Percentiles rank a stretch among this genome's conserved stretches.
These are phyloP conservation scores for Coptodon bakossiorum DNA, from an alignment of 2,113 vertebrate genomes.

Conservation along the genomic window DNA sequence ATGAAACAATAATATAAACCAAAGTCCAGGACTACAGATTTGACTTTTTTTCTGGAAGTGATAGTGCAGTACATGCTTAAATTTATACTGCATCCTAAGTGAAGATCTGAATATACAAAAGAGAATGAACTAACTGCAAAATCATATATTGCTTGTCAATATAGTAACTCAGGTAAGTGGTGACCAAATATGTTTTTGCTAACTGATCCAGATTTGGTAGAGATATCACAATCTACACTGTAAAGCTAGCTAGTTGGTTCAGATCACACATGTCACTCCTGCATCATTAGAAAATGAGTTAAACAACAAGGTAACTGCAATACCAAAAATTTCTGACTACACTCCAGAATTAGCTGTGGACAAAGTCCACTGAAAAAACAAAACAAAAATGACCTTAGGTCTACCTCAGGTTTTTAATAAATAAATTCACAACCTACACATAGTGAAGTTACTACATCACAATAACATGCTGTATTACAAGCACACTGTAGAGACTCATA, in stretches of 20 bases:
- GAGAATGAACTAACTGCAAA: background rate
- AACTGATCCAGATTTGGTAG: background rate
- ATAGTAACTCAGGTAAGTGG: background rate
- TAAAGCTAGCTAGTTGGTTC: constrained; percentile 17
- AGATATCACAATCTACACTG: background rate
- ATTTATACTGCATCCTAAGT: constrained; percentile 8
- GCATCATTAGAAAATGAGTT: constrained; percentile 36
- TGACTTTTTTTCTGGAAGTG: background rate
- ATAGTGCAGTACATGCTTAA: background rate
- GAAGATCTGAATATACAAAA: constrained; percentile 1
- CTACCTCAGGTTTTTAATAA: background rate
- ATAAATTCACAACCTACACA: background rate
- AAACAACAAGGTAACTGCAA: constrained; percentile 32
- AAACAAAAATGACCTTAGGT: background rate
- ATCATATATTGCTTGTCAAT: background rate
- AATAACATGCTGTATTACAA: background rate
- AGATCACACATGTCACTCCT: constrained; percentile 16
- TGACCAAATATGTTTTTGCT: background rate
- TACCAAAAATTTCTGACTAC: constrained; percentile 14
- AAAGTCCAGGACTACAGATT: background rate
- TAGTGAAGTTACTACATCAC: constrained; percentile 6
- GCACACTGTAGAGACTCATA: background rate
- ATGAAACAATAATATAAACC: background rate
- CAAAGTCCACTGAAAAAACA: background rate
- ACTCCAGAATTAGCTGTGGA: background rate